Percentiles rank a stretch among this genome's conserved stretches.
phyloP scores from a whole-genome alignment of 2,888 invertebrate genomes.

The Orthonevra nobilis region DNA sequence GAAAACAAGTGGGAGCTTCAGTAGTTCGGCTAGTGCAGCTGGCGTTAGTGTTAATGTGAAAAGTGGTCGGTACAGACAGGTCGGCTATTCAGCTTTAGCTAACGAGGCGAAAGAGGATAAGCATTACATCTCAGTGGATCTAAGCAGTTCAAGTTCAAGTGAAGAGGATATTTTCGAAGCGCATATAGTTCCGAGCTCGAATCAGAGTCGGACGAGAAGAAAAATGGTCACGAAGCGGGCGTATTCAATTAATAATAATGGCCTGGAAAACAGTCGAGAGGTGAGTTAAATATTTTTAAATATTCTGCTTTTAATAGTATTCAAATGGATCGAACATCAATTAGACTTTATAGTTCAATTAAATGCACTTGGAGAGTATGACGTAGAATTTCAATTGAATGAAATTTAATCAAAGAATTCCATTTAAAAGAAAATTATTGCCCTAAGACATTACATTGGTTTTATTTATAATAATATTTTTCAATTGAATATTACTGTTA shows the following conservation, averaged over 20 bases:
- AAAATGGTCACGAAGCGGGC: conserved; percentile 55
- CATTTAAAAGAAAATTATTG: too few species aligned
- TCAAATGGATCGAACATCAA: too few species aligned
- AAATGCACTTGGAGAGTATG: too few species aligned
- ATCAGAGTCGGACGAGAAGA: not conserved
- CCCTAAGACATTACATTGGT: too few species aligned
- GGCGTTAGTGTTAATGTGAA: conserved; percentile 45
- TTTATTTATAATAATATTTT: too few species aligned
- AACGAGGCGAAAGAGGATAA: conserved; percentile 28
- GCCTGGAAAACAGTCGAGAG: conserved; percentile 55
- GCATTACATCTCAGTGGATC: conserved; percentile 39
- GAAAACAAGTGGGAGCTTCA: conserved; percentile 34
- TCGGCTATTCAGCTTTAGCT: conserved; percentile 45
- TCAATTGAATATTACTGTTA: too few species aligned
- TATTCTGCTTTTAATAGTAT: too few species aligned
- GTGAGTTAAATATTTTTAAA: conserved; percentile 37
- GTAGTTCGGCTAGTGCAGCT: conserved; percentile 47
- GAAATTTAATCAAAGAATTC: too few species aligned
- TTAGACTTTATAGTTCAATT: too few species aligned
- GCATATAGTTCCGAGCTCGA: not conserved
- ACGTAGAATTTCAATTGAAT: too few species aligned
- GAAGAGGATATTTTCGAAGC: conserved; percentile 55
- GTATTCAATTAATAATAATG: conserved; percentile 50
- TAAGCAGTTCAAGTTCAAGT: conserved; percentile 51
- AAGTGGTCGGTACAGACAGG: conserved; percentile 54